Evolutionary conservation across 1,140 invertebrate species (phyloP), one percentile per base, ranked within the genome.

Genomic region (Episyrphus balteatus): DNA sequence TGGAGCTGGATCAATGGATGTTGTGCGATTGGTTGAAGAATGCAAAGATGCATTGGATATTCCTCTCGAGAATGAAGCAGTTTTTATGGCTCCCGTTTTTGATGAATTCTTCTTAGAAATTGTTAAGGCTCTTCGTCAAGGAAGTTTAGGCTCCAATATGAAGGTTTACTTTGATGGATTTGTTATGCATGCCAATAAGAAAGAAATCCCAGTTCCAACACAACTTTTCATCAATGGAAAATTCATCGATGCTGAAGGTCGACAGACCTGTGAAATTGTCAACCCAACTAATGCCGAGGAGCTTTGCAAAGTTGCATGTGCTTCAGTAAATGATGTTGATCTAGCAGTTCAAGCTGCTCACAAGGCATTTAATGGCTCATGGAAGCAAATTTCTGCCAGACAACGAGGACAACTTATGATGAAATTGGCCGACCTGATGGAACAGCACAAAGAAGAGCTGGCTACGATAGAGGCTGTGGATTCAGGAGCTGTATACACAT

Each of bases 1-100:
- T 34, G 94, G 94, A 19, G 94, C 88, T 17, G 88, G 89, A 1
- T 95, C 92, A 10, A 97, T 98, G 91, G 93, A 98, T 66, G 92
- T 98, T 9, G 90, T 94, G 1, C 79, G 92, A 56, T 67, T 96
- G 30, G 81, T 98, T 0, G 94, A 97, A 71, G 92, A 97, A 72
- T 75, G 95, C 0, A 92, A 92, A 68, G 86, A 92, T 46, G 75
- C 84, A 48, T 76, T 86, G 15, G 78, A 79, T 44, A 69, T 93
- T 11, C 61, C 59, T 0, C 62, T 98, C 8, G 80, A 89, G 60
- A 95, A 91, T 61, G 89, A 90, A 57, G 85, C 94, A 53, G 83
- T 97, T 0, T 97, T 93, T 59, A 91, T 97, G 88, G 83, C 87
- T 6, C 87, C 92, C 1, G 78, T 81, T 1, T 95, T 97, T 61